Conservation (phyloP, 1,140 invertebrate species). For the Trinorchestia longiramus region DNA sequence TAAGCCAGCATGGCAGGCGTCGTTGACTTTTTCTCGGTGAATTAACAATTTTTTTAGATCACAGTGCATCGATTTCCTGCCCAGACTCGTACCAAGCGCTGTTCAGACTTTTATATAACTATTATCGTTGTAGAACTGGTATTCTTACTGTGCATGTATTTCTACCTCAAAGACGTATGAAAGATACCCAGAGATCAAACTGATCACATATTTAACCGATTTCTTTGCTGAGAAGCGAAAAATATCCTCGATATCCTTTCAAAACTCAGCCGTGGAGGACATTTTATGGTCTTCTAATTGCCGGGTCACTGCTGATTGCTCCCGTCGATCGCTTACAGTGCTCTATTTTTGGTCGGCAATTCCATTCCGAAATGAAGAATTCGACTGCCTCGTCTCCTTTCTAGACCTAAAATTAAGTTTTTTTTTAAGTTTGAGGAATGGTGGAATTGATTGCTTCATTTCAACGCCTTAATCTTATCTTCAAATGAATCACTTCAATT, state of each 20-base stretch:
- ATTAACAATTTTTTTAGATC: too few relatives aligned
- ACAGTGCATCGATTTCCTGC: too few relatives aligned
- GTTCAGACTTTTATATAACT: too few relatives aligned
- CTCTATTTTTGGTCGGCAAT: background rate
- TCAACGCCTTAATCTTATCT: background rate
- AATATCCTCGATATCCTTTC: background rate
- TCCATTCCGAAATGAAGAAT: background rate
- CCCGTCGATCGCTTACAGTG: background rate
- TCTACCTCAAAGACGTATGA: background rate
- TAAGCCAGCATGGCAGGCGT: too few relatives aligned
- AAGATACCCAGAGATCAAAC: background rate
- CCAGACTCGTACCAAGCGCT: too few relatives aligned
- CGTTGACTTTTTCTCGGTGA: too few relatives aligned
- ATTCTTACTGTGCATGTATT: background rate
- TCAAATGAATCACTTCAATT: background rate
- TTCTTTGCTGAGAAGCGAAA: background rate
- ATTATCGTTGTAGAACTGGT: too few relatives aligned
- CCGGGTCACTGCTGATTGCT: background rate
- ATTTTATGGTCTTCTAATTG: constrained; percentile 32
- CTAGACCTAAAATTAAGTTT: background rate
- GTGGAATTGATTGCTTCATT: background rate
- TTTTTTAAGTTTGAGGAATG: background rate
- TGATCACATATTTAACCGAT: background rate
- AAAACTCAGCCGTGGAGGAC: background rate
- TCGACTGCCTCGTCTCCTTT: background rate